phyloP scores from a whole-genome alignment of 2,888 invertebrate species.

The Macaria liturata region DNA sequence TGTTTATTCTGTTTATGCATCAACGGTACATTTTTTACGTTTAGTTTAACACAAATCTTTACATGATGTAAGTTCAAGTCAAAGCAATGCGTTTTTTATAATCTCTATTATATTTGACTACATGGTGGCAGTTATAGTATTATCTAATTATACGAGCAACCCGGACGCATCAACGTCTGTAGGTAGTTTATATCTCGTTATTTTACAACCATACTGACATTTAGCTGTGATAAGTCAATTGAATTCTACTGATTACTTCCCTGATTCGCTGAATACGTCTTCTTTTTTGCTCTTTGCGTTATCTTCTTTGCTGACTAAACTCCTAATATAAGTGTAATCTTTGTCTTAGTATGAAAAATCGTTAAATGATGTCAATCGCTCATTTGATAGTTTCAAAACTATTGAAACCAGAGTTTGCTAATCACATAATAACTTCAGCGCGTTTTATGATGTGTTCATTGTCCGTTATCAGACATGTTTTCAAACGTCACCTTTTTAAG shows the following conservation, averaged over 20 bases:
- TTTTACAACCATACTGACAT: conserved; percentile 16
- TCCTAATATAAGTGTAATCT: too few relatives aligned
- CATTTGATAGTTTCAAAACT: too few relatives aligned
- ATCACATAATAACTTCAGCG: too few relatives aligned
- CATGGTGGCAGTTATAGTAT: background rate
- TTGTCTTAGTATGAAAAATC: too few relatives aligned
- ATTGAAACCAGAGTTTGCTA: too few relatives aligned
- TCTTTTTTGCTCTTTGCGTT: background rate
- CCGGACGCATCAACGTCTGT: conserved; percentile 16
- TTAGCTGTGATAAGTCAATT: conserved; percentile 12
- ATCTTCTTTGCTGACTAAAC: too few relatives aligned
- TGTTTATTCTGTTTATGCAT: too few relatives aligned
- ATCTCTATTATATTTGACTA: background rate
- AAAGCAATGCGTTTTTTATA: conserved; percentile 9
- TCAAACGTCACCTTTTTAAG: background rate
- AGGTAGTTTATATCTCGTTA: conserved; percentile 4
- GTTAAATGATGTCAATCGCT: too few relatives aligned
- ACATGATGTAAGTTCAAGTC: background rate
- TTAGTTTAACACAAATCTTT: too few relatives aligned
- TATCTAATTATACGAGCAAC: conserved; percentile 14
- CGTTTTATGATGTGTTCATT: too few relatives aligned
- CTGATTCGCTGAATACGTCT: background rate
- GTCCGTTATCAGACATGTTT: too few relatives aligned
- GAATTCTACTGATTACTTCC: conserved; percentile 18
- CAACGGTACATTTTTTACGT: too few relatives aligned